phyloP scores from a whole-genome alignment of 2,797 vertebrate genomes.

The Emys orbicularis region DNA sequence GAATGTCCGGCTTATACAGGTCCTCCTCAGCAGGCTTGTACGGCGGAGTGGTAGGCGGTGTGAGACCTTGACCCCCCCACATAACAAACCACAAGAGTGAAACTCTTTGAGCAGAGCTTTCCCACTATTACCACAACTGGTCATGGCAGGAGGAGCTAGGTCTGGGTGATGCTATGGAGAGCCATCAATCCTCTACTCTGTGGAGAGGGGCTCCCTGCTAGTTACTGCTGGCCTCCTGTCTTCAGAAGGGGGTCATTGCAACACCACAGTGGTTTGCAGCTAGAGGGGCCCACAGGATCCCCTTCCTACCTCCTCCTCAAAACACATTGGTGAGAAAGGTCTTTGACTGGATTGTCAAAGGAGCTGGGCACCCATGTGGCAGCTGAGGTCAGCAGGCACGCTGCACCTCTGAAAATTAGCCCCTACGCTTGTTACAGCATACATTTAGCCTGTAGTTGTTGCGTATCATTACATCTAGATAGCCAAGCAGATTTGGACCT shows the following conservation, averaged over 20 bases:
- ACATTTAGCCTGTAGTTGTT: not conserved
- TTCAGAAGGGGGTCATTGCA: not conserved
- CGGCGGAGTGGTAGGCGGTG: constrained; percentile 96
- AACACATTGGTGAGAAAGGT: not conserved
- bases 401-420: not conserved
- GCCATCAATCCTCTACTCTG: not conserved
- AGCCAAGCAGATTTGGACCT: not conserved
- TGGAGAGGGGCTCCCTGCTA: not conserved
- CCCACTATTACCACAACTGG: not conserved
- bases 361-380: not conserved
- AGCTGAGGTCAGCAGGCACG: not conserved
- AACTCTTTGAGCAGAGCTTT: constrained; percentile 2
- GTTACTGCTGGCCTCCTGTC: not conserved
- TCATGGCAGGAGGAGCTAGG: not conserved
- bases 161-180: not conserved
- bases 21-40: constrained; percentile 96
- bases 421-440: not conserved
- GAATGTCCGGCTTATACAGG: constrained; percentile 92
- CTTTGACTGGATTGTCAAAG: not conserved
- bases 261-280: not conserved
- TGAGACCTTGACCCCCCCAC: constrained; percentile 87
- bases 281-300: not conserved
- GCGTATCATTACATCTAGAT: not conserved
- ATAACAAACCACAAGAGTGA: constrained; percentile 58
- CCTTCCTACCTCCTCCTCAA: not conserved